A percentile compares a stretch with the other conserved stretches of the same genome.
Conservation (phyloP, 2,797 vertebrate genomes). For the Phoebastria nigripes region DNA sequence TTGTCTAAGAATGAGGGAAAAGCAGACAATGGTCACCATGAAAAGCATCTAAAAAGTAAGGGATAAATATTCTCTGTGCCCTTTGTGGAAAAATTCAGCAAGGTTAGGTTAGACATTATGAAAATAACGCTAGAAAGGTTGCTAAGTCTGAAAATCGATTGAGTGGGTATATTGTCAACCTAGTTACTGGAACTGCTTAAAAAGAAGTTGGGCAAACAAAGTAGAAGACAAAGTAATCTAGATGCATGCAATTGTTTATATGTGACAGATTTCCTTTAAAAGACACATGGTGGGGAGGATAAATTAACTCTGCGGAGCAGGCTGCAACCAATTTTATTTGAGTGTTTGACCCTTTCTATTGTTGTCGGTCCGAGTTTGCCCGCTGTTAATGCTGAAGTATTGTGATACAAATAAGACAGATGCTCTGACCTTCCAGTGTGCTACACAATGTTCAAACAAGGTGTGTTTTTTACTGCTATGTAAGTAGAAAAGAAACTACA, state of each 20-base stretch:
- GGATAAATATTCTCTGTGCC: neutral
- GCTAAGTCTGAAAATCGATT: neutral
- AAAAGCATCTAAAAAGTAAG: neutral
- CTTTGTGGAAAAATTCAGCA: neutral
- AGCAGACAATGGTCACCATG: neutral
- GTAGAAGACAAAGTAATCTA: neutral
- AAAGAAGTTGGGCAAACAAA: neutral
- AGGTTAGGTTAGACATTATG: neutral
- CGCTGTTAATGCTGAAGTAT: neutral
- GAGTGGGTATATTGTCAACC: neutral
- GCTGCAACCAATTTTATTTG: neutral
- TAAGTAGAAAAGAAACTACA: neutral
- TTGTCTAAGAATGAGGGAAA: neutral
- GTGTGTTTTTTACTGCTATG: neutral
- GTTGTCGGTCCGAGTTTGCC: neutral
- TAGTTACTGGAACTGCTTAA: neutral
- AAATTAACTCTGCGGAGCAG: neutral
- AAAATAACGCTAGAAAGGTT: neutral
- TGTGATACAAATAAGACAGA: neutral
- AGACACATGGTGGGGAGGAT: neutral
- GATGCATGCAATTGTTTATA: neutral
- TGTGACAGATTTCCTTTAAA: neutral
- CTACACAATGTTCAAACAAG: neutral
- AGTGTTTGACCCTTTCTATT: neutral
- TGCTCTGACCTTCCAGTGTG: neutral